Base-by-base conservation (phyloP, 2,888 invertebrate species). In the Theodoxus fluviatilis region DNA sequence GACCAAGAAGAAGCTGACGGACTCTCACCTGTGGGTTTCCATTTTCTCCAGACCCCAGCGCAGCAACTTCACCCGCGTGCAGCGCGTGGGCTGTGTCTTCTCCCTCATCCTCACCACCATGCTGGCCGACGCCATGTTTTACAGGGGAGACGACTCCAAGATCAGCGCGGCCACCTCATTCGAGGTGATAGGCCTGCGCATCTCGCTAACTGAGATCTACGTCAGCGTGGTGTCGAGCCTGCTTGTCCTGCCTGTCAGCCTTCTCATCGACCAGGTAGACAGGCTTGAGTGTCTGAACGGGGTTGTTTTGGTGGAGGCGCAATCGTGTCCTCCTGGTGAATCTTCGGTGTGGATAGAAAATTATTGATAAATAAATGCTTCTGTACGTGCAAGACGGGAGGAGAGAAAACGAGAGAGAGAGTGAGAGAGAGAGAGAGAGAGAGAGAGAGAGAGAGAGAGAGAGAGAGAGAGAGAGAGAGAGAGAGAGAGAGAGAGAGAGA, bases 1-100 rank as follows among this genome's bases (percentile, higher is more conserved):
- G 37, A 80, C 83, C 15, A 81, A 81, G 65, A 81, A 79, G 71
- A 82, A 83, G 67, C 76, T 88, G 2, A 79, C 83, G 2, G 88
- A 88, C 76, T 84, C 84, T 2, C 88, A 88, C 74, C 79, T 88
- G 31, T 89, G 88, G 88, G 84, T 88, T 71, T 88, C 88, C 3
- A 81, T 88, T 22, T 87, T 88, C 75, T 76, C 85, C 57, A 81
- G 87, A 7, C 87, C 88, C 18, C 83, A 83, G 4, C 79, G 85
- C 28, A 86, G 85, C 57, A 81, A 85, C 18, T 88, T 87, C 76
- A 87, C 87, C 1, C 78, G 88, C 31, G 81, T 83, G 57, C 81
- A 81, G 68, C 79, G 88, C 9, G 80, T 87, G 3, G 83, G 84
- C 3, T 84, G 84, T 71, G 86, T 86, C 71, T 79, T 87, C 69